A percentile compares a stretch with the other conserved stretches of the same genome.
Conservation (phyloP, 1,140 invertebrate genomes). For the Hyposmocoma kahamanoa region DNA sequence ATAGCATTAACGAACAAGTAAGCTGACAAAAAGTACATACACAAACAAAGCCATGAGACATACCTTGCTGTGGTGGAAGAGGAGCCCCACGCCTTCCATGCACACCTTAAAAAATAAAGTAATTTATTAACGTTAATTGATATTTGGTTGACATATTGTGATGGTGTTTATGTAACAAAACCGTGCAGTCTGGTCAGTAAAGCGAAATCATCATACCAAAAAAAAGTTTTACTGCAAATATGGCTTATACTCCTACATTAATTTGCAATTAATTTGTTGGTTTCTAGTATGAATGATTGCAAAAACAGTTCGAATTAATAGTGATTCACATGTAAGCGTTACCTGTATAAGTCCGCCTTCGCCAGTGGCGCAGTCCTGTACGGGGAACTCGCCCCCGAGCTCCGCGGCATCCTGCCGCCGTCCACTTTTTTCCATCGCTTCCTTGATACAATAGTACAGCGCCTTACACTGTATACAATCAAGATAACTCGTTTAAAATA, state of each 20-base stretch:
- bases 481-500: no score
- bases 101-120: constrained; percentile 87
- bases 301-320: no score
- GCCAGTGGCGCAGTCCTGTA: constrained; percentile 96
- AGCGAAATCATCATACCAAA: no score
- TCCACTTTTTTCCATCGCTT: constrained; percentile 97
- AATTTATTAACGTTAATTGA: no score
- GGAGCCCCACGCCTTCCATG: constrained; percentile 98
- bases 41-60: constrained; percentile 27
- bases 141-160: no score
- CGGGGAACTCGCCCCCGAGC: constrained; percentile 98
- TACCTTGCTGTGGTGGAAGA: constrained; percentile 99
- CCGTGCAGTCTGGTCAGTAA: no score
- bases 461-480: constrained; percentile 99
- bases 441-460: constrained; percentile 98
- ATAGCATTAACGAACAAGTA: constrained; percentile 35
- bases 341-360: constrained; percentile 96
- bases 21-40: constrained; percentile 44
- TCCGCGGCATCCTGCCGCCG: constrained; percentile 87
- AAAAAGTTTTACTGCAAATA: no score
- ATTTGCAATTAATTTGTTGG: no score
- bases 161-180: no score
- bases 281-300: no score
- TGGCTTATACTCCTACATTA: no score
- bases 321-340: no score